Evolutionary conservation across 2,888 invertebrate species (phyloP).

Genomic region (Agonum fuliginosum): DNA sequence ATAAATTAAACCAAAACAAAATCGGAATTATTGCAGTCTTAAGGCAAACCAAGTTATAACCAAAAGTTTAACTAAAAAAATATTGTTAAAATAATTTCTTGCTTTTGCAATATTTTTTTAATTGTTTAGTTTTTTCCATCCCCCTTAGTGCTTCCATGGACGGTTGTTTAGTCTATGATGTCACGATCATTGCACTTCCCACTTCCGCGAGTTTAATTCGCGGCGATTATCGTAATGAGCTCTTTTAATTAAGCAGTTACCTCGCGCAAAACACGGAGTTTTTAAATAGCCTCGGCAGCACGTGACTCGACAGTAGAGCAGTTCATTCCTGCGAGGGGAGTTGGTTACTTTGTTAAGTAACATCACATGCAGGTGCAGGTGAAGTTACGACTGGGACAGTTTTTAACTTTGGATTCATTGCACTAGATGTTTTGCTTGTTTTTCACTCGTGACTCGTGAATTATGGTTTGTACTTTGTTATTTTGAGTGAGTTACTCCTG

Average conservation of each 20-base stretch:
- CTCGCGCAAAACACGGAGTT: slow-evolving; percentile 40
- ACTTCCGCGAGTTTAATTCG: slow-evolving; percentile 36
- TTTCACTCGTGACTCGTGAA: neutral
- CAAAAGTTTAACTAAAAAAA: too few relatives aligned
- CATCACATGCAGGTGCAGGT: slow-evolving; percentile 38
- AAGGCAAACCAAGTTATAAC: too few relatives aligned
- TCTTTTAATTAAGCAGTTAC: slow-evolving; percentile 52
- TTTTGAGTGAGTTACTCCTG: too few relatives aligned
- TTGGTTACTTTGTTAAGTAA: slow-evolving; percentile 53
- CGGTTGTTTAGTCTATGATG: neutral
- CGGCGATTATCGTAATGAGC: slow-evolving; percentile 48
- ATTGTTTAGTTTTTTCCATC: too few relatives aligned
- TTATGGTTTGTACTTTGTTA: slow-evolving; percentile 2
- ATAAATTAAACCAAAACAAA: too few relatives aligned
- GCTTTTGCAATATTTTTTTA: too few relatives aligned
- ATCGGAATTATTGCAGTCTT: too few relatives aligned
- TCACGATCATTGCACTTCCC: slow-evolving; percentile 31
- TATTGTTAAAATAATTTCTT: too few relatives aligned
- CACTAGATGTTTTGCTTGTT: slow-evolving; percentile 14
- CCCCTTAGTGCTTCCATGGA: too few relatives aligned
- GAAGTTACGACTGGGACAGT: slow-evolving; percentile 9
- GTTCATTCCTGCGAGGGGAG: slow-evolving; percentile 19
- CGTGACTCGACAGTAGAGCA: slow-evolving; percentile 48
- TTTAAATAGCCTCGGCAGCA: slow-evolving; percentile 42
- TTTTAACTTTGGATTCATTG: slow-evolving; percentile 48